A percentile compares a stretch with the other conserved stretches of the same genome.
Evolutionary conservation across 2,888 invertebrate genomes (phyloP).

Genomic region (Phrixothrix hirtus): DNA sequence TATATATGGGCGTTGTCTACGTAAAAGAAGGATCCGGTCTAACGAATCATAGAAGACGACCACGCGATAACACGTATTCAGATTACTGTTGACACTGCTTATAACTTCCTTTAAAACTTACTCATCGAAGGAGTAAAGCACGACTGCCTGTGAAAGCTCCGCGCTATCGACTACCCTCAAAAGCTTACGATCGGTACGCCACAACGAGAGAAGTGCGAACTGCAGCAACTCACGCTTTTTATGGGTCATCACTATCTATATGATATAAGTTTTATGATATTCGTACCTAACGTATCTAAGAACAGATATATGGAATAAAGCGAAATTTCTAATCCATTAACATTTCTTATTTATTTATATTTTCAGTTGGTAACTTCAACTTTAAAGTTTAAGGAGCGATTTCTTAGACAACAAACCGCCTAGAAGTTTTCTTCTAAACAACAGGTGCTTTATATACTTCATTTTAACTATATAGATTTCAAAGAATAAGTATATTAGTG

Average conservation of each 20-base stretch:
- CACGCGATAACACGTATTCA: slow-evolving; percentile 23
- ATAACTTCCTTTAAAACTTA: slow-evolving; percentile 27
- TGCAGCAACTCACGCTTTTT: slow-evolving; percentile 43
- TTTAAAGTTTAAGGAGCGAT: not conserved
- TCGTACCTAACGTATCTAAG: slow-evolving; percentile 24
- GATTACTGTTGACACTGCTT: slow-evolving; percentile 18
- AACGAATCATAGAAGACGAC: not conserved
- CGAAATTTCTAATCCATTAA: slow-evolving; percentile 16
- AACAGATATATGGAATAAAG: slow-evolving; percentile 12
- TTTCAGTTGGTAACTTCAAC: not conserved
- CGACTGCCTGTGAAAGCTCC: slow-evolving; percentile 40
- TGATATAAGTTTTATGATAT: slow-evolving; percentile 41
- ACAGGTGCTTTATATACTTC: no score
- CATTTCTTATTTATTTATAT: not conserved
- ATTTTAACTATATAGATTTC: no score
- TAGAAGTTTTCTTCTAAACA: no score
- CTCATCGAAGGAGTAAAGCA: slow-evolving; percentile 35
- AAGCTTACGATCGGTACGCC: slow-evolving; percentile 40
- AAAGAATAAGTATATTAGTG: no score
- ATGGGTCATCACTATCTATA: slow-evolving; percentile 45
- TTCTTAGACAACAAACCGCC: no score
- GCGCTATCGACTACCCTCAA: slow-evolving; percentile 45
- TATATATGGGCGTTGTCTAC: slow-evolving; percentile 13
- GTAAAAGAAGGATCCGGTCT: slow-evolving; percentile 5
- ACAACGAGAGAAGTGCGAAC: slow-evolving; percentile 44